Percentiles rank a stretch among this genome's conserved stretches.
These are phyloP conservation scores for Distichodus sexfasciatus DNA, from an alignment of 2,797 vertebrate genomes.

Conservation along the genomic window DNA sequence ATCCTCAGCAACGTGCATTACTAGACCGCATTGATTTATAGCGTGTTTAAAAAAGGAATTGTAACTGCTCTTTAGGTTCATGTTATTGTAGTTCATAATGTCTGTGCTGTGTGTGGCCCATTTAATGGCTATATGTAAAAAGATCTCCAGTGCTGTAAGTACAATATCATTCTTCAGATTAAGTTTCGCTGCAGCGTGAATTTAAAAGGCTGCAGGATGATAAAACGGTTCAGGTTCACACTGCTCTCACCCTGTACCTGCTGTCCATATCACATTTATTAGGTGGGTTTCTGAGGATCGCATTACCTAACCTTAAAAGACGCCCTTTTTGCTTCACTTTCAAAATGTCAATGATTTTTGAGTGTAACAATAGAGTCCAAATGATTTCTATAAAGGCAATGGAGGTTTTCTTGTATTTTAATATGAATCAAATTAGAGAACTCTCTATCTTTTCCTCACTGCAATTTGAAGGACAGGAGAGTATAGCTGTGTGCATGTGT, in stretches of 20 bases:
- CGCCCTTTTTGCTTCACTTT: background rate
- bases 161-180: background rate
- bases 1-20: background rate
- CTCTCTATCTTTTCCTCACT: background rate
- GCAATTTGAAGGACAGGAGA: conserved; percentile 22
- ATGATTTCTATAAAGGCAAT: background rate
- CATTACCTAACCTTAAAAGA: background rate
- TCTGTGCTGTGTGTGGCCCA: conserved; percentile 1
- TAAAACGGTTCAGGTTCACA: conserved; percentile 8
- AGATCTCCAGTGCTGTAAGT: conserved; percentile 9
- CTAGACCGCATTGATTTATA: conserved; percentile 1
- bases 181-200: background rate
- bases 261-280: background rate
- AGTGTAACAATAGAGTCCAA: background rate
- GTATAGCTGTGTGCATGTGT: background rate
- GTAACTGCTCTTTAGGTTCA: conserved; percentile 15
- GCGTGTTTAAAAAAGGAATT: conserved; percentile 13
- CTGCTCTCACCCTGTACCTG: background rate
- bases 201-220: conserved; percentile 8
- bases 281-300: background rate
- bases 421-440: background rate
- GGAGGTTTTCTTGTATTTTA: background rate
- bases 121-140: conserved; percentile 23
- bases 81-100: background rate
- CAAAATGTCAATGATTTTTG: background rate